Percentiles rank a stretch among this genome's conserved stretches.
Conservation (phyloP, 2,797 vertebrate species). For the Lates japonicus region DNA sequence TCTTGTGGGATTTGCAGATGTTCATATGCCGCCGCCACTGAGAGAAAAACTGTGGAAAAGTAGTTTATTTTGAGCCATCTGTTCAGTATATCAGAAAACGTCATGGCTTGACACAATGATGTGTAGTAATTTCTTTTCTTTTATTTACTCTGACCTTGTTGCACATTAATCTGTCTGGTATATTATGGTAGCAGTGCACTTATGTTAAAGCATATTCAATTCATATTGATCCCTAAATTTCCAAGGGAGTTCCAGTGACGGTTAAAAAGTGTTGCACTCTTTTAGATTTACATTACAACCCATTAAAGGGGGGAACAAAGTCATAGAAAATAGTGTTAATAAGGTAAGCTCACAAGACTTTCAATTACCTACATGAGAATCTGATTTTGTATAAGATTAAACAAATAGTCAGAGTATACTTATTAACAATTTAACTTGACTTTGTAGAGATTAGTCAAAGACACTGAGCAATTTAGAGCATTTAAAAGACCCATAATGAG, state of each 20-base stretch:
- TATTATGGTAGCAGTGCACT: slow-evolving; percentile 27
- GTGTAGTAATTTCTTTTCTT: slow-evolving; percentile 25
- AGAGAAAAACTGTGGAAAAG: slow-evolving; percentile 2
- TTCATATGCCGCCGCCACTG: not conserved
- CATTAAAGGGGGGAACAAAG: slow-evolving; percentile 40
- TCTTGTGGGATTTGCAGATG: slow-evolving; percentile 33
- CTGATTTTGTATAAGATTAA: slow-evolving; percentile 52
- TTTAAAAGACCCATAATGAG: slow-evolving; percentile 77
- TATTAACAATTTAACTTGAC: slow-evolving; percentile 75
- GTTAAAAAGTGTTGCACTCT: slow-evolving; percentile 31
- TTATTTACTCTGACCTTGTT: slow-evolving; percentile 53
- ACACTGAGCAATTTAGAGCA: slow-evolving; percentile 74
- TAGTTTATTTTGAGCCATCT: slow-evolving; percentile 40
- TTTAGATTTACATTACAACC: slow-evolving; percentile 50
- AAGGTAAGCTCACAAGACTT: slow-evolving; percentile 56
- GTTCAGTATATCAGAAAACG: slow-evolving; percentile 33
- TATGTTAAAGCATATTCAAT: slow-evolving; percentile 45
- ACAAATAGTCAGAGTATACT: slow-evolving; percentile 53
- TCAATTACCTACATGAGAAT: slow-evolving; percentile 63
- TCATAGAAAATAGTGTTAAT: slow-evolving; percentile 44
- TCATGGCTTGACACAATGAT: slow-evolving; percentile 22
- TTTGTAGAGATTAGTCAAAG: slow-evolving; percentile 81
- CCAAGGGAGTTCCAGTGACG: slow-evolving; percentile 31
- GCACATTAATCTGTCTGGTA: slow-evolving; percentile 37
- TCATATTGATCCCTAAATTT: slow-evolving; percentile 60